Percentiles rank a stretch among this genome's conserved stretches.
phyloP scores from a whole-genome alignment of 2,113 vertebrate species.

The Gallinago jamesoni region DNA sequence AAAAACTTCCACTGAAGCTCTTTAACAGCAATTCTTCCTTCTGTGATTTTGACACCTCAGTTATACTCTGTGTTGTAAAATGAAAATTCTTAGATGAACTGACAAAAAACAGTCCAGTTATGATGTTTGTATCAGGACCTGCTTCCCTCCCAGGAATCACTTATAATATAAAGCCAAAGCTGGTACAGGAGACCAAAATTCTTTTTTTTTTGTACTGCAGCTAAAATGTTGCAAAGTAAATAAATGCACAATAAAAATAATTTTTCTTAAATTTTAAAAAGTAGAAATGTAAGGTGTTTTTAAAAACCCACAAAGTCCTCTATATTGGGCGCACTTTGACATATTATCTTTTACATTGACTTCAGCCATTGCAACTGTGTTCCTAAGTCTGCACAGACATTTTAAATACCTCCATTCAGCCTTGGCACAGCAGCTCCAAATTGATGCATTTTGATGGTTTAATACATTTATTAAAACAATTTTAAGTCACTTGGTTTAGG shows the following conservation, averaged over 20 bases:
- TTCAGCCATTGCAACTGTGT: not conserved
- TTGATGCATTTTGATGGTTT: not conserved
- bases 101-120: not conserved
- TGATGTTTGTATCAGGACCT: not conserved
- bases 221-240: not conserved
- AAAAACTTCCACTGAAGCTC: not conserved
- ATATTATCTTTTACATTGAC: not conserved
- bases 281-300: not conserved
- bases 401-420: not conserved
- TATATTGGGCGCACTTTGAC: not conserved
- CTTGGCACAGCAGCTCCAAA: not conserved
- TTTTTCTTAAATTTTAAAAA: not conserved
- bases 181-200: not conserved
- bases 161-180: not conserved
- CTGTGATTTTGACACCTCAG: not conserved
- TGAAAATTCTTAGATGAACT: not conserved
- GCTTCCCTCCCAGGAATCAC: not conserved
- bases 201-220: not conserved
- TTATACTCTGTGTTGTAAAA: not conserved
- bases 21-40: not conserved
- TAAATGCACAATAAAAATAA: not conserved
- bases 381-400: not conserved
- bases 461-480: not conserved
- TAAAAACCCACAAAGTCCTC: not conserved
- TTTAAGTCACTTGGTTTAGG: not conserved